Base-by-base conservation (phyloP, 2,113 vertebrate genomes). In the Sterna hirundo region DNA sequence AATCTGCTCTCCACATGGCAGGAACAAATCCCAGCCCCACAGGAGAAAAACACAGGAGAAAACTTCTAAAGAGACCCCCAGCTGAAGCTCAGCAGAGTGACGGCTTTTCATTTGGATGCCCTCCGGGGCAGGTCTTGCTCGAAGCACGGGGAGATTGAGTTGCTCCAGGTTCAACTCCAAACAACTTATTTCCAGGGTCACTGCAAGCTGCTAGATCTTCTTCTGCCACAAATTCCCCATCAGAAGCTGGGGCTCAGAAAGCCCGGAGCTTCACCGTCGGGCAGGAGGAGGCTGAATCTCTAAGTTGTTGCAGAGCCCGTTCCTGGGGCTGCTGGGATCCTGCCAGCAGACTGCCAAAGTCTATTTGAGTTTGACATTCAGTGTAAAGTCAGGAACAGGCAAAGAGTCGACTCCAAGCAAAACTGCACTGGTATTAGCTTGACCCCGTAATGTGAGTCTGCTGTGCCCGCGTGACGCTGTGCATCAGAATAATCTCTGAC, bases 391-490 rank as follows among this genome's bases (percentile, higher is more conserved):
- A 86, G 89, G 49, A 89, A 47, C n/a, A 69, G 66, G 66, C 82
- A 76, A 36, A 81, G 52, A 75, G 40, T 27, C 0, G 0, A 18
- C 52, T 58, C 64, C 54, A 66, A 42, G 68, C 38, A 11, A 57
- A 58, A 32, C 74, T 8, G 30, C 13, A 7, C n/a, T 94, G 88
- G 72, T 49, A 95, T 94, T 94, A 94, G 66, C 92, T 83, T 94
- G 89, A 94, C 92, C 89, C 77, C 64, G 92, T 94, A 94, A 95
- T 2, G 26, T 78, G 94, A 91, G 42, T 64, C 94, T 80, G 72
- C 62, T 16, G 40, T 34, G 80, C 49, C 88, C 77, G 4, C 19
- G n/a, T 88, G 88, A 95, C 6, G 3, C 60, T 4, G 30, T 29
- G 54, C 70, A 74, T 89, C 65, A 40, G 76, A 94, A 64, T 74